Conservation (phyloP, 2,888 invertebrate genomes). For the Stomorhina lunata region DNA sequence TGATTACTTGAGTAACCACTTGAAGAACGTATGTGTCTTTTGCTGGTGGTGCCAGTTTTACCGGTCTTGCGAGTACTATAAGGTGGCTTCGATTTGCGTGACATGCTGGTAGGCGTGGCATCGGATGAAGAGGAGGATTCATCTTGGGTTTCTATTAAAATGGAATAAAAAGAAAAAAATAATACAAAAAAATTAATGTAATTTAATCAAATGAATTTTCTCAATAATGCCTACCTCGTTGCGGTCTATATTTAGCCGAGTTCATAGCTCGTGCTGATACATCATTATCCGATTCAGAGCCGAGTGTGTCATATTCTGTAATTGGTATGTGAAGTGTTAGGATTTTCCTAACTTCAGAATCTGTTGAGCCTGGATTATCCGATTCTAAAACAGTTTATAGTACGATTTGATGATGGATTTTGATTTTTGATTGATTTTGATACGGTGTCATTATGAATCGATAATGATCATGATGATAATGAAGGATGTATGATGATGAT, state of each 20-base stretch:
- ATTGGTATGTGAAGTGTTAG: constrained; percentile 94
- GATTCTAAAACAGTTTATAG: constrained; percentile 85
- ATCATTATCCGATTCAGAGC: constrained; percentile 91
- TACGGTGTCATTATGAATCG: constrained; percentile 23
- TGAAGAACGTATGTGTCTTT: constrained; percentile 88
- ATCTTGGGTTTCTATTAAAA: constrained; percentile 83
- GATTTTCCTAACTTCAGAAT: constrained; percentile 96
- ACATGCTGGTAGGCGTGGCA: constrained; percentile 85
- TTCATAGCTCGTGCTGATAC: constrained; percentile 84
- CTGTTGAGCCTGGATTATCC: constrained; percentile 96
- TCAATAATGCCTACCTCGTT: constrained; percentile 75
- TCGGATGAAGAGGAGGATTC: constrained; percentile 90
- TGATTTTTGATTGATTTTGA: constrained; percentile 64
- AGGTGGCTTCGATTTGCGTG: constrained; percentile 87
- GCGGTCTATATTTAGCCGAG: constrained; percentile 80
- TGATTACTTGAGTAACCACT: constrained; percentile 91
- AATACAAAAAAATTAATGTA: background rate
- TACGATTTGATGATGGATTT: constrained; percentile 80
- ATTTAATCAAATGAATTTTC: background rate
- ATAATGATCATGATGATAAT: constrained; percentile 19
- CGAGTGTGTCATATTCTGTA: constrained; percentile 94
- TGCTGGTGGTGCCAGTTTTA: constrained; percentile 82
- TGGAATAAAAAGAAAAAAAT: background rate
- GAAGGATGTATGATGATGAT: constrained; percentile 27
- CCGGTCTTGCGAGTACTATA: constrained; percentile 85